Evolutionary conservation across 2,113 vertebrate species (phyloP).

Genomic region (Phainopepla nitens): DNA sequence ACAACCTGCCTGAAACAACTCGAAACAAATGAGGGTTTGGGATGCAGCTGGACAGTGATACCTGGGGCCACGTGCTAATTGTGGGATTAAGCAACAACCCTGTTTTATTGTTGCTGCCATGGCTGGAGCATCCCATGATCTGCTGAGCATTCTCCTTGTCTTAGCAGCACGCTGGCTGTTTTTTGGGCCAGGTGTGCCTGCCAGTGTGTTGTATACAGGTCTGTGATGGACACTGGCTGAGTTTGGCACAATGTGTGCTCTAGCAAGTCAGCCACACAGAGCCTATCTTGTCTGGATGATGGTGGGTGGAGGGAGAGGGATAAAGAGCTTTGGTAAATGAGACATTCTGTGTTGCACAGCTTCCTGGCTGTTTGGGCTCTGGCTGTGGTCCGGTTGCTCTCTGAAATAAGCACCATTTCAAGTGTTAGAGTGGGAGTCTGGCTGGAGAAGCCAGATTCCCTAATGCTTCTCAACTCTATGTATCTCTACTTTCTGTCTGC

Average conservation of each 20-base stretch:
- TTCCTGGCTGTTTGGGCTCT: not conserved
- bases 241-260: not conserved
- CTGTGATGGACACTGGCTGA: fast-evolving
- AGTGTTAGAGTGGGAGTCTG: fast-evolving
- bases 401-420: not conserved
- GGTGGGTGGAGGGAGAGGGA: not conserved
- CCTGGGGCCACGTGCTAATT: not conserved
- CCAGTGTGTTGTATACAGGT: not conserved
- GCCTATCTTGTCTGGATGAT: not conserved
- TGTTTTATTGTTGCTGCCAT: not conserved
- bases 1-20: slow-evolving; percentile 42
- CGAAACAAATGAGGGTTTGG: slow-evolving; percentile 29
- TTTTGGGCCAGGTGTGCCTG: not conserved
- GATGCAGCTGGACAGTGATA: not conserved
- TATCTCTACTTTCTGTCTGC: not conserved
- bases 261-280: not conserved
- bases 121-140: not conserved
- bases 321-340: not conserved
- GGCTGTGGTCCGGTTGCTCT: fast-evolving
- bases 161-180: not conserved
- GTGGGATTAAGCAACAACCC: not conserved
- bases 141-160: not conserved
- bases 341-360: fast-evolving
- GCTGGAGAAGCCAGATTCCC: fast-evolving
- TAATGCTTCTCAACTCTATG: fast-evolving